Percentiles rank a stretch among this genome's conserved stretches.
These are phyloP conservation scores for Lamprologus callipterus DNA, from an alignment of 2,113 vertebrate species.

Conservation along the genomic window DNA sequence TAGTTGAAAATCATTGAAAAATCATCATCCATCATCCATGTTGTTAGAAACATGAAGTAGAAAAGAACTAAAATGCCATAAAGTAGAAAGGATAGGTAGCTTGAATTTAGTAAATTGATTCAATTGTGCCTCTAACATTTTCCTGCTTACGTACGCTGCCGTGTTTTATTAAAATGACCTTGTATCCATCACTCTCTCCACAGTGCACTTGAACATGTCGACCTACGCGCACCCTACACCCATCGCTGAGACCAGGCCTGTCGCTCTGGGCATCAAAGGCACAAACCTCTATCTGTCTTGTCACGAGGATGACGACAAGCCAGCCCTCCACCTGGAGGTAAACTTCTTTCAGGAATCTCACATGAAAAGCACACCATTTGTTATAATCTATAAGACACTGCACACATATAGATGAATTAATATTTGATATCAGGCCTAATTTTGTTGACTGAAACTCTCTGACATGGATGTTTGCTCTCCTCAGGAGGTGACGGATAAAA, in stretches of 20 bases:
- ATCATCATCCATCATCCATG: neutral
- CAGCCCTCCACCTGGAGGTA: conserved; percentile 64
- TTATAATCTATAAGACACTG: neutral
- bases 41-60: neutral
- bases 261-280: conserved; percentile 50
- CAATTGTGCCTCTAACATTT: neutral
- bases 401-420: neutral
- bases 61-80: neutral
- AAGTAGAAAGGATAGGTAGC: neutral
- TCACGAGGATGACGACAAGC: neutral
- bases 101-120: accelerated
- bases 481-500: conserved; percentile 34
- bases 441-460: neutral
- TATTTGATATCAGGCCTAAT: neutral
- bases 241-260: neutral
- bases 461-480: neutral
- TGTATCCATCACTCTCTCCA: neutral
- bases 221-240: conserved; percentile 20
- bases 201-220: conserved; percentile 61
- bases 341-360: neutral
- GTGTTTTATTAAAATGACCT: neutral
- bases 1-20: accelerated
- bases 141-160: accelerated
- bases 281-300: conserved; percentile 58
- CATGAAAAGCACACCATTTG: neutral